phyloP scores from a whole-genome alignment of 92 coral and sea anemone species.

The Actinostola sp. region DNA sequence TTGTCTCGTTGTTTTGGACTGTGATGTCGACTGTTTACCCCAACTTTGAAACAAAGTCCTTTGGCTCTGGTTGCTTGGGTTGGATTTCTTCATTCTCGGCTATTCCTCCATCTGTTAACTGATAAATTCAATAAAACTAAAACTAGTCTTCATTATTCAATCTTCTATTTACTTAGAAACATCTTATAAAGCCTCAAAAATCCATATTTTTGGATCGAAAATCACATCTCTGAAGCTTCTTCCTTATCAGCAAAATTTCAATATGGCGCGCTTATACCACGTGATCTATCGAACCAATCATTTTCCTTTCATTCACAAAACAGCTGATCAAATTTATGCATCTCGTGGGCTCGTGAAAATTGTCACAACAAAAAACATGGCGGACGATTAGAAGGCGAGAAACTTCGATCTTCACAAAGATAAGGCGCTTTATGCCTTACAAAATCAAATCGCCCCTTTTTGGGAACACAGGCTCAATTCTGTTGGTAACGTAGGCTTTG shows the following conservation, averaged over 20 bases:
- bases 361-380: conserved; percentile 65
- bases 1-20: neutral
- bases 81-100: conserved; percentile 63
- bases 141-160: neutral
- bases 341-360: conserved; percentile 17
- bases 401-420: conserved; percentile 19
- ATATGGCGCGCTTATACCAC: conserved; percentile 65
- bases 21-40: conserved; percentile 41
- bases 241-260: conserved; percentile 14
- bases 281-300: conserved; percentile 59
- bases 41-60: conserved; percentile 88
- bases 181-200: neutral
- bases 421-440: conserved; percentile 3
- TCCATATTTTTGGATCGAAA: conserved; percentile 26
- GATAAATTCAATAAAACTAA: neutral
- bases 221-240: neutral
- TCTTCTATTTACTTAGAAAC: neutral
- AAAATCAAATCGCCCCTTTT: neutral
- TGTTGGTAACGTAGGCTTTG: neutral
- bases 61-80: conserved; percentile 67
- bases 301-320: neutral
- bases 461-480: neutral
- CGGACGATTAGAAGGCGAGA: conserved; percentile 20
- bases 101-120: neutral
- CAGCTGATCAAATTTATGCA: conserved; percentile 36